A percentile compares a stretch with the other conserved stretches of the same genome.
Conservation (phyloP, 2,888 invertebrate genomes). For the Hedya salicella region DNA sequence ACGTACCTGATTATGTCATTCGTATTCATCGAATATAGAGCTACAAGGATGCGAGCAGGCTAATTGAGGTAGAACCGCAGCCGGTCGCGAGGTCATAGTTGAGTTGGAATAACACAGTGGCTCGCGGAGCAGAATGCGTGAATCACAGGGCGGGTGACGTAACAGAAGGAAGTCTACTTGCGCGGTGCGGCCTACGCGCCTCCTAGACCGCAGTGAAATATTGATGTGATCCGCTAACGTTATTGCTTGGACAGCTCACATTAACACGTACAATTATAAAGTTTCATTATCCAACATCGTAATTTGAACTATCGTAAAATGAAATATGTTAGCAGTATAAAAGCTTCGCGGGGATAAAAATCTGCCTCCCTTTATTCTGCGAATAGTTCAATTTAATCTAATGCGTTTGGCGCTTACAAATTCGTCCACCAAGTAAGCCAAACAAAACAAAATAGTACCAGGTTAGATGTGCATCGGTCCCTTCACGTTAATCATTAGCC, state of each 20-base stretch:
- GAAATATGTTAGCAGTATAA: constrained; percentile 19
- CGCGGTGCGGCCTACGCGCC: constrained; percentile 70
- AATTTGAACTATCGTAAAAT: constrained; percentile 22
- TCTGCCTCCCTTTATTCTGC: constrained; percentile 7
- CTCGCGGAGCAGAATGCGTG: constrained; percentile 66
- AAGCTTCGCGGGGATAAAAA: constrained; percentile 3
- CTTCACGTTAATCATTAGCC: constrained; percentile 30
- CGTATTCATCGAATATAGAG: constrained; percentile 54
- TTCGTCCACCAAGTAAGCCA: too few species aligned
- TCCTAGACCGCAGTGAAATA: constrained; percentile 64
- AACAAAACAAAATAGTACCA: neutral
- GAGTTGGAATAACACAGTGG: constrained; percentile 58
- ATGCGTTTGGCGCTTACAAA: too few species aligned
- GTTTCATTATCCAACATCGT: neutral
- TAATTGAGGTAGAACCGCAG: constrained; percentile 47
- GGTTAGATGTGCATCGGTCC: constrained; percentile 7
- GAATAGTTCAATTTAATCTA: neutral
- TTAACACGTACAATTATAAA: constrained; percentile 22
- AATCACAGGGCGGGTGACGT: constrained; percentile 76
- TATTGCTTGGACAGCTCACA: constrained; percentile 58
- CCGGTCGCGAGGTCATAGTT: constrained; percentile 64
- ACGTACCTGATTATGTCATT: constrained; percentile 52
- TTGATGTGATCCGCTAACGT: constrained; percentile 62
- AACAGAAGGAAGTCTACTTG: constrained; percentile 78
- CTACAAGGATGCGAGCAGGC: constrained; percentile 58